These are phyloP conservation scores for Sycophila sp. DNA, from an alignment of 1,140 invertebrate genomes.

Conservation along the genomic window DNA sequence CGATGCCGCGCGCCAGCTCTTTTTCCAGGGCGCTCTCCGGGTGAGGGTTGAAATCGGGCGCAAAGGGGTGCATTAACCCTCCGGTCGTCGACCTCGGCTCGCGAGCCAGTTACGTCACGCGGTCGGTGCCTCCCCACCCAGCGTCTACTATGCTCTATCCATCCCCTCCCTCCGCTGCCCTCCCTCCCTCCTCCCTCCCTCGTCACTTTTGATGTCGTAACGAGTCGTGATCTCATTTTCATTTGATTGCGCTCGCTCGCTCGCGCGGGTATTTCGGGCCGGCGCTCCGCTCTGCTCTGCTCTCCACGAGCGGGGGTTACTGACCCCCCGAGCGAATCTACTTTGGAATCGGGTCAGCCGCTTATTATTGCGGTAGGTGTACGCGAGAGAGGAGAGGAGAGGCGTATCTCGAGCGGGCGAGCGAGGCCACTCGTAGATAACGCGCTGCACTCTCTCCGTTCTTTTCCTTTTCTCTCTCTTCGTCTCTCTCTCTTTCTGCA, in stretches of 20 bases:
- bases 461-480: neutral
- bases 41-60: slow-evolving; percentile 52
- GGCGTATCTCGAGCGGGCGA: slow-evolving; percentile 30
- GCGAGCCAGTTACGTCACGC: slow-evolving; percentile 61
- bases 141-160: no score
- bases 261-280: slow-evolving; percentile 59
- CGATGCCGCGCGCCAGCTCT: neutral
- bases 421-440: slow-evolving; percentile 53
- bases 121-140: neutral
- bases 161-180: neutral
- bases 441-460: slow-evolving; percentile 28
- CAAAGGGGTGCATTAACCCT: slow-evolving; percentile 60
- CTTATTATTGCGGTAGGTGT: slow-evolving; percentile 66
- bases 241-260: slow-evolving; percentile 62
- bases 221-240: slow-evolving; percentile 68
- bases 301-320: slow-evolving; percentile 53
- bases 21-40: slow-evolving; percentile 4
- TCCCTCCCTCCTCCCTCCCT: slow-evolving; percentile 29
- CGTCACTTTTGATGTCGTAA: slow-evolving; percentile 67
- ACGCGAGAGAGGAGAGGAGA: slow-evolving; percentile 50
- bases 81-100: slow-evolving; percentile 56
- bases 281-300: slow-evolving; percentile 34
- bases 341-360: slow-evolving; percentile 64
- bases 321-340: slow-evolving; percentile 61
- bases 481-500: neutral